Base-by-base conservation (phyloP, 2,113 vertebrate species). In the Melanerpes aurifrons region DNA sequence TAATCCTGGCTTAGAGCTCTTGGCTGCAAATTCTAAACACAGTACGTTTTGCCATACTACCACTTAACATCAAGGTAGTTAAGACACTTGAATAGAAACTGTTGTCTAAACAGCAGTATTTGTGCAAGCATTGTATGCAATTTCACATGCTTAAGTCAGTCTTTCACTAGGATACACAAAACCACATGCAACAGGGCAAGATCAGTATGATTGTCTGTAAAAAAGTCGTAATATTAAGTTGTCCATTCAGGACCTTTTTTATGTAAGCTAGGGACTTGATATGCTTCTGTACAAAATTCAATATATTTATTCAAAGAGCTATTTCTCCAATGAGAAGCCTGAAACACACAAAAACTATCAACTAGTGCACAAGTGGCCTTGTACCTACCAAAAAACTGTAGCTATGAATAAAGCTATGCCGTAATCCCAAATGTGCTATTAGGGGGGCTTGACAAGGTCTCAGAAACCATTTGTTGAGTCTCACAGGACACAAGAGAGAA, bases 381-480 rank as follows among this genome's bases (percentile, higher is more conserved):
- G 35, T 24, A 73, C 37, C 74, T 35, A 76, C 83, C 37, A 71
- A 87, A 72, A 95, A 89, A 93, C 8, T 17, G 32, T 72, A 75
- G 78, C 87, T 79, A 91, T 26, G 84, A 94, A 91, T 79, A 87
- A 92, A 76, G 78, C 78, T 69, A 72, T 3, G 71, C 84, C 82
- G 87, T 93, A 94, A 95, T 92, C 93, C 84, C 63, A 76, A 75
- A 87, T 1, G 29, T 63, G 68, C 93, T 76, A 79, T 93, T 93
- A 94, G 40, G 26, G 50, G 40, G 63, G 26, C 82, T 87, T 89
- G 91, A 91, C 91, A 89, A 79, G 82, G 89, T 94, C 94, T 93
- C 82, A 56, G 56, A 89, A 95, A 82, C 67, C 85, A 85, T 91
- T 94, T 91, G 93, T 76, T 58, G 84, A 89, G 78, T 71, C 67